Base-by-base conservation (phyloP, 2,888 invertebrate species). In the Mystacides longicornis region DNA sequence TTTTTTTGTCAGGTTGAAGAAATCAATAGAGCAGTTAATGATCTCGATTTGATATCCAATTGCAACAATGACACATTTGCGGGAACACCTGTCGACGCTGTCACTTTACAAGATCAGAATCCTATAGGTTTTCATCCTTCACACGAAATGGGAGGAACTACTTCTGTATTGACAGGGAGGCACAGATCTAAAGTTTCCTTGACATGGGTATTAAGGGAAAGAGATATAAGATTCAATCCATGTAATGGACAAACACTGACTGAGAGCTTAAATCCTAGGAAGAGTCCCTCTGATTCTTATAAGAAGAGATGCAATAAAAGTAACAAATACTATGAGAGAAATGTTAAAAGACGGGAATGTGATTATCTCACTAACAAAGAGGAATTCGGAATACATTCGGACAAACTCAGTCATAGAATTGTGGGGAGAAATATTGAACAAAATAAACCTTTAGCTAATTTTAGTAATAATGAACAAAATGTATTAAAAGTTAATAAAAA, bases 121-220 rank as follows among this genome's bases (percentile, higher is more conserved):
- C 46, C 43, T 21, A 31, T 46, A 37, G 47, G 21, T 14, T 18
- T 22, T 18, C 22, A 4, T 27, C 11, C 7, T 7, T 19, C 49
- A 43, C 3, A 37, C 45, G 52, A 75, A 31, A 77, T 77, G 77
- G 77, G 77, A 53, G 67, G 75, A 52, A 77, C 75, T 74, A 75
- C 77, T 7, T 73, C 75, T 45, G 74, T 77, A 21, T 64, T 77
- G 60, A 67, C 73, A 33, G 71, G 70, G 46, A 67, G 74, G 21
- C 75, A 75, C 64, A 75, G 75, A 63, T 76, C 86, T 61, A 87
- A 86, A 70, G 81, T 87, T 69, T 86, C 87, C 55, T 75, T 87
- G 55, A 86, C 86, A 52, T 87, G 88, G 87, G 85, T 87, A 55
- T 72, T 87, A 42, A 81, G 83, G 65, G 83, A 84, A 62, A 81